Base-by-base conservation (phyloP, 1,140 invertebrate genomes). In the Drosophila lacertosa region DNA sequence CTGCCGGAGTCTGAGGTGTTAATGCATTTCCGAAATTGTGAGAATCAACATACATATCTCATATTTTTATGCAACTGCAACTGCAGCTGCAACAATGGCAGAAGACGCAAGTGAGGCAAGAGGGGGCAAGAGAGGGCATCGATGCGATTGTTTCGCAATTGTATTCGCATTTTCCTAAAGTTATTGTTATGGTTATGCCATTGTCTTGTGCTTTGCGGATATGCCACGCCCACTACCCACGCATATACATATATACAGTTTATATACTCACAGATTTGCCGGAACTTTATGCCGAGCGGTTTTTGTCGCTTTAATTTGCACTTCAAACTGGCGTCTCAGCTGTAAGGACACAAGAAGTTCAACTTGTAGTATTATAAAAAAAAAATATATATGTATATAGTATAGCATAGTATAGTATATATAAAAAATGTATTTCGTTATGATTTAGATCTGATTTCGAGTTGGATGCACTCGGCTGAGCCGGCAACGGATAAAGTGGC, bases 381-480 rank as follows among this genome's bases (percentile, higher is more conserved):
- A 15, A 24, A 45, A 37, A 15, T 9, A 10, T 13, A 2, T 47
- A 6, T 22, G 9, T 18, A 15, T 54, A 26, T n/a, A 40, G 13
- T 18, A 55, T 22, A 37, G n/a, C n/a, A n/a, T n/a, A 37, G 7
- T 45, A 10, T 24, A 45, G n/a, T 9, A 24, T 7, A 22, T 15
- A n/a, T 40, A 47, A 47, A 29, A n/a, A 39, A 42, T 29, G 7
- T 26, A 24, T 9, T 5, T n/a, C n/a, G 10, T 9, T 35, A 50
- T 15, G n/a, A 35, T 37, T 59, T 9, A 50, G 48, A 69, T 76
- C 47, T 76, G 35, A 60, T 73, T 58, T 53, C 18, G 47, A 54
- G 44, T 64, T 54, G 47, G 59, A 32, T 51, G 59, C 73, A 67
- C 74, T 77, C 39, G 42, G 71, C 57, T 62, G 48, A 53, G 50